Base-by-base conservation (phyloP, 1,140 invertebrate species). In the Hylaeus anthracinus region DNA sequence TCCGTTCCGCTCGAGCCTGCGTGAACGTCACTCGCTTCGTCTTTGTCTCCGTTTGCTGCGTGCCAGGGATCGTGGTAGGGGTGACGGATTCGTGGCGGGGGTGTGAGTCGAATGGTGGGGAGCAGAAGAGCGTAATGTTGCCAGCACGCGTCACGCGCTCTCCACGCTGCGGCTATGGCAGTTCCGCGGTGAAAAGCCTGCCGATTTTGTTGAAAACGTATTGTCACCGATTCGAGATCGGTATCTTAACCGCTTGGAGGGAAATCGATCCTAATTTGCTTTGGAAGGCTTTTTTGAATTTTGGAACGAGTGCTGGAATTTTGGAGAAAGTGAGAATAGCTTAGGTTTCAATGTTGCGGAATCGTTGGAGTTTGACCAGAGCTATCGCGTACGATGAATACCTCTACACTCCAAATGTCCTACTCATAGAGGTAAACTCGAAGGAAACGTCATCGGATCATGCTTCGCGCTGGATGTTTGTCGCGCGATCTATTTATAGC, bases 121-220 rank as follows among this genome's bases (percentile, higher is more conserved):
- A 65, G 39, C 86, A 87, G 76, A 86, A 86, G 72, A 85, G 74
- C 63, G 83, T 81, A 81, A 83, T 84, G 79, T 87, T 74, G 86
- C 81, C 84, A 79, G 77, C 84, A 84, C 88, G 86, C 90, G 86
- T 90, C 84, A 89, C 87, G 81, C 86, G 79, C 72, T 88, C 79
- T 82, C 79, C 77, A 83, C 74, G 86, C 81, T 81, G 77, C 84
- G 84, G 78, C 48, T 81, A 85, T 72, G 39, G 77, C 82, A 51
- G 45, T 64, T 58, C 60, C 67, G 56, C 60, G 69, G 55, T 55
- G 67, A 58, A 56, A 69, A 76, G 61, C 69, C 48, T 45, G 53
- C 72, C 56, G 58, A 77, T 66, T 69, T 60, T 8, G 8, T 43
- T 43, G 60, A 55, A 45, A 53, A 48, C 5, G 5, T 48, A 8